Evolutionary conservation across 2,113 vertebrate species (phyloP).

Genomic region (Ctenodactylus gundi): DNA sequence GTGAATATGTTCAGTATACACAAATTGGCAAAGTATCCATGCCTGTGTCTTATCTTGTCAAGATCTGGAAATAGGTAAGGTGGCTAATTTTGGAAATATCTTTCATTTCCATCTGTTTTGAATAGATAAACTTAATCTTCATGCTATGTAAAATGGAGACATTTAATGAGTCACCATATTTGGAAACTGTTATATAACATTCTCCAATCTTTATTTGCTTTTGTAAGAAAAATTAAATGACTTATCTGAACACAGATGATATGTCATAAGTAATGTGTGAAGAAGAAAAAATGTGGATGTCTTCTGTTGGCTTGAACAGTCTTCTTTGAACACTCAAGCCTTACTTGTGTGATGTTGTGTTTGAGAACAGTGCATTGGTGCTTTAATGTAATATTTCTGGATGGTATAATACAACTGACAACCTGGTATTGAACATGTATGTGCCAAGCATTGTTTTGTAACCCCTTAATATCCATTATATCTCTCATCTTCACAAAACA

Average conservation of each 20-base stretch:
- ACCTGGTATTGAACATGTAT: neutral
- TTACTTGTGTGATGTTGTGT: neutral
- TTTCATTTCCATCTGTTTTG: slow-evolving; percentile 64
- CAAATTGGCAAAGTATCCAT: slow-evolving; percentile 36
- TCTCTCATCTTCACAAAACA: slow-evolving; percentile 30
- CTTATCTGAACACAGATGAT: slow-evolving; percentile 21
- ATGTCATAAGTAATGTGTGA: neutral
- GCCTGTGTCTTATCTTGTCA: slow-evolving; percentile 49
- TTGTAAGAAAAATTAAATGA: slow-evolving; percentile 29
- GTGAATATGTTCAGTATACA: slow-evolving; percentile 36
- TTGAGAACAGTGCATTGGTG: neutral
- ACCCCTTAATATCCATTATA: neutral
- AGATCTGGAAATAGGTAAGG: slow-evolving; percentile 64
- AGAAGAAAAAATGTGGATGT: neutral
- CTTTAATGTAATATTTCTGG: slow-evolving; percentile 17
- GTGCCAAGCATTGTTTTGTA: neutral
- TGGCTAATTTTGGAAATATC: slow-evolving; percentile 64
- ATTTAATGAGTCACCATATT: slow-evolving; percentile 57
- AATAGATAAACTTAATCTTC: slow-evolving; percentile 65
- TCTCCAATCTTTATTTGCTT: slow-evolving; percentile 11
- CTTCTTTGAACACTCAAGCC: neutral
- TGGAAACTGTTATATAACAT: slow-evolving; percentile 53
- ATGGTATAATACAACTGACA: slow-evolving; percentile 27
- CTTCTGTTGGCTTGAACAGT: neutral
- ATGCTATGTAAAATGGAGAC: slow-evolving; percentile 46